phyloP scores from a whole-genome alignment of 2,888 invertebrate genomes.

The Anodontia alba region DNA sequence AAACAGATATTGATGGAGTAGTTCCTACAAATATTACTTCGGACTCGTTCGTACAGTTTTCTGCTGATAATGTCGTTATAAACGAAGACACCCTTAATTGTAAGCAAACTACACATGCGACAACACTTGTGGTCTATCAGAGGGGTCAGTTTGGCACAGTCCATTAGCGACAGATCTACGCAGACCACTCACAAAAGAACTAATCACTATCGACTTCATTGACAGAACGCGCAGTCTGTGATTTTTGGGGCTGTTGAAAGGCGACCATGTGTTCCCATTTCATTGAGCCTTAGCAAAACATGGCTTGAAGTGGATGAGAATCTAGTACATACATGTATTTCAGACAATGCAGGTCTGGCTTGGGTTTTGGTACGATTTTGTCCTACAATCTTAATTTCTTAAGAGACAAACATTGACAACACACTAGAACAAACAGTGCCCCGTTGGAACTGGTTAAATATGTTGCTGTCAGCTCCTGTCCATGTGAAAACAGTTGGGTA shows the following conservation, averaged over 20 bases:
- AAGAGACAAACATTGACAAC: too few species aligned
- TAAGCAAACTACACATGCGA: neutral
- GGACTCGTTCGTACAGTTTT: neutral
- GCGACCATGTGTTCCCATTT: too few species aligned
- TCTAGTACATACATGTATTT: too few species aligned
- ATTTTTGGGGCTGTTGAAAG: too few species aligned
- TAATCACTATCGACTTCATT: too few species aligned
- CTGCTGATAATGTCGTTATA: neutral
- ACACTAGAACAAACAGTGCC: too few species aligned
- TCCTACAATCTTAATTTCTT: too few species aligned
- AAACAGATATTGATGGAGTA: neutral
- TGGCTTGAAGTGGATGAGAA: too few species aligned
- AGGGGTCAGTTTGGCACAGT: neutral
- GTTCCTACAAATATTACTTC: neutral
- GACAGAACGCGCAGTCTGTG: too few species aligned
- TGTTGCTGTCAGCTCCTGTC: too few species aligned
- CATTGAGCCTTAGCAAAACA: too few species aligned
- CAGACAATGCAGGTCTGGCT: neutral
- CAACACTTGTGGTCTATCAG: neutral
- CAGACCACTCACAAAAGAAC: constrained; percentile 2
- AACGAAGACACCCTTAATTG: neutral
- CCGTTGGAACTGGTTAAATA: too few species aligned
- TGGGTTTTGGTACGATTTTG: neutral
- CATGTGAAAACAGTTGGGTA: neutral
- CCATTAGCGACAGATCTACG: neutral